These are phyloP conservation scores for Sebastes vulpes DNA, from an alignment of 2,797 vertebrate species.

Conservation along the genomic window DNA sequence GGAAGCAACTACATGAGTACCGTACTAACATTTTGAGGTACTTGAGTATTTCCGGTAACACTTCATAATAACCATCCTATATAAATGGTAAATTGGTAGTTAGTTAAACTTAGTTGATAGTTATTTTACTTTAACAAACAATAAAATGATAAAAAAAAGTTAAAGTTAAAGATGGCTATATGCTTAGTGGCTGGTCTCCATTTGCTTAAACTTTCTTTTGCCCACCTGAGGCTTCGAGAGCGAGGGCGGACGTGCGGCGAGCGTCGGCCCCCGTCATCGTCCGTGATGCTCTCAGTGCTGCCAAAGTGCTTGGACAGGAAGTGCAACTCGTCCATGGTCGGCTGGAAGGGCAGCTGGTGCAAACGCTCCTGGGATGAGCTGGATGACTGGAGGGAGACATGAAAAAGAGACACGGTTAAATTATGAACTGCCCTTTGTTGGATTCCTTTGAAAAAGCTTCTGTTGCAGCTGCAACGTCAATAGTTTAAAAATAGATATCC, in stretches of 20 bases:
- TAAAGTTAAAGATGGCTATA: neutral
- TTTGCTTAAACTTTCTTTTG: neutral
- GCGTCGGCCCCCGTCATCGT: conserved; percentile 92
- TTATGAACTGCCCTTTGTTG: conserved; percentile 1
- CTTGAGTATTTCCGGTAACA: too few relatives aligned
- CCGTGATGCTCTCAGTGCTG: conserved; percentile 95
- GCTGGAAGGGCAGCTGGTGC: conserved; percentile 95
- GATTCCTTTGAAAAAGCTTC: conserved; percentile 8
- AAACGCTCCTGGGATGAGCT: conserved; percentile 93
- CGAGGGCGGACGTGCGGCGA: conserved; percentile 91
- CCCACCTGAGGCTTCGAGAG: conserved; percentile 93
- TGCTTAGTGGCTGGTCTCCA: neutral
- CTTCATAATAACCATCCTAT: too few relatives aligned
- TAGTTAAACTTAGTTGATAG: too few relatives aligned
- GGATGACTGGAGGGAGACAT: conserved; percentile 77
- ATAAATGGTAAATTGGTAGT: too few relatives aligned
- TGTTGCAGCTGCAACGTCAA: conserved; percentile 14
- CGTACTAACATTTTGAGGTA: too few relatives aligned
- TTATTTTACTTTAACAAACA: too few relatives aligned
- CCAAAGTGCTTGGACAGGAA: conserved; percentile 96
- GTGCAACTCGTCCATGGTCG: conserved; percentile 94
- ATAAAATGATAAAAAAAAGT: too few relatives aligned
- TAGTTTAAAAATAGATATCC: conserved; percentile 12
- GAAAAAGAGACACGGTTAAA: conserved; percentile 25
- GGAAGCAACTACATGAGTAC: neutral